These are phyloP conservation scores for Brachyhypopomus occidentalis DNA, from an alignment of 2,113 vertebrate species.

Conservation along the genomic window DNA sequence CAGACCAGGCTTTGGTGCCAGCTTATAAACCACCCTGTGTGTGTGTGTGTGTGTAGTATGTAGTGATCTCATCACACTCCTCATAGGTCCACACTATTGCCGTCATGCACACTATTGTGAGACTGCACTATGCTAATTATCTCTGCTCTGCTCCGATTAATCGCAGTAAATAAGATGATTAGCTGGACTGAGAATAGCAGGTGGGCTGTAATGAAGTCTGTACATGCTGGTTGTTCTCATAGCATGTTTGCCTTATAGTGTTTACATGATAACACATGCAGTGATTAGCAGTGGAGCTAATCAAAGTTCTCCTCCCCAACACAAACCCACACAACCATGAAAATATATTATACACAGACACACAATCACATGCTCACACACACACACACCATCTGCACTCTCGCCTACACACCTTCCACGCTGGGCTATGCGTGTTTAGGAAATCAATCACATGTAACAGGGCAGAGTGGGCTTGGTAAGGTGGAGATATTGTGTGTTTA, in stretches of 20 bases:
- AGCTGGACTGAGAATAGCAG: conserved; percentile 75
- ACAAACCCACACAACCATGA: neutral
- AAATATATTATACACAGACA: no score
- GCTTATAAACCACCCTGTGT: neutral
- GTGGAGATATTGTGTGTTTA: no score
- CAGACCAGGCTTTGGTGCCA: conserved; percentile 17
- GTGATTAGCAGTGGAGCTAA: conserved; percentile 51
- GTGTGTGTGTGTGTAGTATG: conserved; percentile 44
- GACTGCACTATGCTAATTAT: conserved; percentile 69
- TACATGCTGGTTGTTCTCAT: conserved; percentile 55
- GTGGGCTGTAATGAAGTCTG: conserved; percentile 56
- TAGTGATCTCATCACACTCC: conserved; percentile 71
- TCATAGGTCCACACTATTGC: conserved; percentile 48
- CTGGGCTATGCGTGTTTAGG: neutral
- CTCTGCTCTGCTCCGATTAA: conserved; percentile 73
- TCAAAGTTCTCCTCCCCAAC: conserved; percentile 43
- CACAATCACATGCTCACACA: conserved; percentile 21
- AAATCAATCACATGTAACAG: neutral
- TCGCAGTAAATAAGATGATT: conserved; percentile 79
- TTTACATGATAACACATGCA: conserved; percentile 59
- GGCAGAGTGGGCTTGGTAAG: neutral
- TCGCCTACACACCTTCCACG: neutral
- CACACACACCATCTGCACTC: conserved; percentile 12
- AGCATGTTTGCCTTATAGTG: conserved; percentile 47
- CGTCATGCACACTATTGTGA: conserved; percentile 59